Base-by-base conservation (phyloP, 2,113 vertebrate species). In the Perccottus glenii region DNA sequence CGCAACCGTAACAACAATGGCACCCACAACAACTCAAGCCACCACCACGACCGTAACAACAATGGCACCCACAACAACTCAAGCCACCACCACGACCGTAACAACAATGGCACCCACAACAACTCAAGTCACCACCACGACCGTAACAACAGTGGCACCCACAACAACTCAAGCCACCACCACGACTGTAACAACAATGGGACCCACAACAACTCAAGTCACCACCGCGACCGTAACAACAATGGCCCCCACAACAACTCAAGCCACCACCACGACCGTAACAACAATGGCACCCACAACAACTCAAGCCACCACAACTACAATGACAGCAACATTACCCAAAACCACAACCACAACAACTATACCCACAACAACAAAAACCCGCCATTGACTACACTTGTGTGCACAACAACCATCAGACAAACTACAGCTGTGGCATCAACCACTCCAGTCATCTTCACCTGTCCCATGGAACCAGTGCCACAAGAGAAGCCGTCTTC, bases 391-490 rank as follows among this genome's bases (percentile, higher is more conserved):
- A 63, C 49, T 42, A 42, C 44, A 51, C 10, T 32, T 5, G 33
- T 4, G 50, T 32, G 27, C 4, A 57, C 75, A 56, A 48, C n/a
- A 40, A 9, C 58, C 48, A n/a, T 16, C 44, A 32, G 8, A 35
- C 35, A 3, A 43, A 53, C 12, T 1, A 73, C 45, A 0, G 10
- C 11, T n/a, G 12, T 42, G 53, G 11, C 52, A 57, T 45, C 63
- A 8, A 77, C 66, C 15, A 79, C 60, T 32, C 38, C 70, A 10
- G 47, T 59, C 27, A 71, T 58, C 19, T 86, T 90, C 47, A 64
- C 43, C 6, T 87, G 73, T 67, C 56, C 73, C 2, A 19, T 47
- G 7, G 50, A 50, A 14, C 36, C 73, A 11, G 12, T 6, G 40
- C 1, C 32, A 61, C 73, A 58, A 1, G 43, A 52, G 16, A 4